Evolutionary conservation across 2,797 vertebrate species (phyloP).

Genomic region (Arnoldichthys spilopterus): DNA sequence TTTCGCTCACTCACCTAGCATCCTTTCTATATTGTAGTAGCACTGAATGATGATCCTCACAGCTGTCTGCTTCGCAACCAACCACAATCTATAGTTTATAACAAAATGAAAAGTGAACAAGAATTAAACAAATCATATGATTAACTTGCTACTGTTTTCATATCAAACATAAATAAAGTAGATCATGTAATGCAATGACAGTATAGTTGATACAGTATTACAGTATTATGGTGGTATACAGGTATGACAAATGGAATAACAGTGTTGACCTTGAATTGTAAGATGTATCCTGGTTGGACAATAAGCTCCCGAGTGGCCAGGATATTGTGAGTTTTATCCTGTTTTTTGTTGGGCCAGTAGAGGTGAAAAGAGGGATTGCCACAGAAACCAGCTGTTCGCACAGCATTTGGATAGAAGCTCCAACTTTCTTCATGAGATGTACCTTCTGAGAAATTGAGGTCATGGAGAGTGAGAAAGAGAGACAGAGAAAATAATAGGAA

Average conservation of each 20-base stretch:
- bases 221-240: not conserved
- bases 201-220: not conserved
- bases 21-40: conserved; percentile 96
- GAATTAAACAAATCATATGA: not conserved
- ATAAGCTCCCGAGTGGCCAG: conserved; percentile 96
- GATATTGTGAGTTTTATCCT: conserved; percentile 93
- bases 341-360: conserved; percentile 98
- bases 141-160: not conserved
- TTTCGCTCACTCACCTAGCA: conserved; percentile 81
- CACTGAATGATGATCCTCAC: conserved; percentile 94
- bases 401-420: conserved; percentile 98
- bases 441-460: conserved; percentile 79
- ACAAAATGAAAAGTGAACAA: not conserved
- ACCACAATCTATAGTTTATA: conserved; percentile 87
- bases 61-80: conserved; percentile 92
- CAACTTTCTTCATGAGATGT: conserved; percentile 96
- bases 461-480: not conserved
- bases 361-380: conserved; percentile 98
- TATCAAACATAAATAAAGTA: not conserved
- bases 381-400: conserved; percentile 97
- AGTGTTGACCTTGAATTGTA: conserved; percentile 93
- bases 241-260: not conserved
- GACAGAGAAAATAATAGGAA: conserved; percentile 1
- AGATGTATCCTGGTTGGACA: conserved; percentile 96
- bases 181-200: not conserved